phyloP scores from a whole-genome alignment of 2,888 invertebrate species.

The Bugula neritina region DNA sequence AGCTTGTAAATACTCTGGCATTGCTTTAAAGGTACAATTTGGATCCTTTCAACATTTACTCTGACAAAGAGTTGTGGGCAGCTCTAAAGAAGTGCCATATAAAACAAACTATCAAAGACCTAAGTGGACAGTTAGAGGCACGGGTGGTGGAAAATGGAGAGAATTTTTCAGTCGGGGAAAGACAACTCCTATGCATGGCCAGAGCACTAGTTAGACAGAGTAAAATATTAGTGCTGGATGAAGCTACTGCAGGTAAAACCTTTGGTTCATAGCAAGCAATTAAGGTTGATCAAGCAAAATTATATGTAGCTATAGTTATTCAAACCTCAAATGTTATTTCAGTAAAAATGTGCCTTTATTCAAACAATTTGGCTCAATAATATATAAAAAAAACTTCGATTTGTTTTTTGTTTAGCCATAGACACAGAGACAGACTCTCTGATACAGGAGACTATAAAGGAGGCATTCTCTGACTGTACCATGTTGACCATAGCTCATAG shows the following conservation, averaged over 20 bases:
- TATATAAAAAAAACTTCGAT: neutral
- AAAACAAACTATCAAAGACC: constrained; percentile 40
- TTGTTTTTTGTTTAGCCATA: constrained; percentile 47
- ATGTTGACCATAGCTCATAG: constrained; percentile 62
- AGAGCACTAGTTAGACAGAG: constrained; percentile 29
- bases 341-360: no score
- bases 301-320: neutral
- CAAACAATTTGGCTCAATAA: neutral
- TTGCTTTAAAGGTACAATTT: constrained; percentile 47
- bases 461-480: constrained; percentile 59
- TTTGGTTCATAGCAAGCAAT: neutral
- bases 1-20: neutral
- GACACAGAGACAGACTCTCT: constrained; percentile 60
- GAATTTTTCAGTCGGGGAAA: constrained; percentile 28
- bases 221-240: constrained; percentile 52
- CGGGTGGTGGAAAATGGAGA: constrained; percentile 56
- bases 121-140: constrained; percentile 53
- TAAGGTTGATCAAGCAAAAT: neutral
- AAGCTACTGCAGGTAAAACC: constrained; percentile 49
- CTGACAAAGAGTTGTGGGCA: constrained; percentile 48
- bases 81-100: constrained; percentile 51
- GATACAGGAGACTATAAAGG: constrained; percentile 58
- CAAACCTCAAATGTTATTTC: no score
- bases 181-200: constrained; percentile 29
- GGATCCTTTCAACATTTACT: constrained; percentile 47